Conservation (phyloP, 2,797 vertebrate genomes). For the Enteromius radiatus region DNA sequence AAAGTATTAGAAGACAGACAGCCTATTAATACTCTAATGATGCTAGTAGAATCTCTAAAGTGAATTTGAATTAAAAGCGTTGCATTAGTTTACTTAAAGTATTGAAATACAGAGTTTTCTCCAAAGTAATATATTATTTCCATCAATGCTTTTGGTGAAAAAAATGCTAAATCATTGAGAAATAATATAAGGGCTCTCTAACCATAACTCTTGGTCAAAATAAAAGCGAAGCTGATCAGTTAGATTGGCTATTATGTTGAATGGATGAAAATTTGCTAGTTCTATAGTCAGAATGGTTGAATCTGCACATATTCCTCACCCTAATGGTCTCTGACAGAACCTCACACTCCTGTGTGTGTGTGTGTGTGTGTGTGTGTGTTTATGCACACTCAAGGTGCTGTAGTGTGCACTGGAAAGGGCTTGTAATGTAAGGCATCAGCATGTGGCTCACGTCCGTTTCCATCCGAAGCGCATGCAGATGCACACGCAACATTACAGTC, state of each 20-base stretch:
- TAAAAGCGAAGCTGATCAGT: background rate
- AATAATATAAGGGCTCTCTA: background rate
- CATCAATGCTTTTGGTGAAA: background rate
- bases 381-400: background rate
- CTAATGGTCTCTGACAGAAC: background rate
- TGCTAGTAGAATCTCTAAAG: too few relatives aligned
- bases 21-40: too few relatives aligned
- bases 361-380: background rate
- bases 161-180: background rate
- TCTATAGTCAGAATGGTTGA: background rate
- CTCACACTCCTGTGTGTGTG: background rate
- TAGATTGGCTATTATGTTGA: background rate
- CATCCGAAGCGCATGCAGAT: conserved; percentile 18
- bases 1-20: too few relatives aligned
- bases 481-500: conserved; percentile 25
- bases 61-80: background rate
- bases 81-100: background rate
- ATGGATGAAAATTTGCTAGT: too few relatives aligned
- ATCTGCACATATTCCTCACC: background rate
- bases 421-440: conserved; percentile 31
- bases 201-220: background rate
- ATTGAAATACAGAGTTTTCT: background rate
- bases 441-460: conserved; percentile 40
- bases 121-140: background rate
- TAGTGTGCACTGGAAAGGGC: background rate